A percentile compares a stretch with the other conserved stretches of the same genome.
Conservation (phyloP, 2,888 invertebrate genomes). For the Odontomyia ornata region DNA sequence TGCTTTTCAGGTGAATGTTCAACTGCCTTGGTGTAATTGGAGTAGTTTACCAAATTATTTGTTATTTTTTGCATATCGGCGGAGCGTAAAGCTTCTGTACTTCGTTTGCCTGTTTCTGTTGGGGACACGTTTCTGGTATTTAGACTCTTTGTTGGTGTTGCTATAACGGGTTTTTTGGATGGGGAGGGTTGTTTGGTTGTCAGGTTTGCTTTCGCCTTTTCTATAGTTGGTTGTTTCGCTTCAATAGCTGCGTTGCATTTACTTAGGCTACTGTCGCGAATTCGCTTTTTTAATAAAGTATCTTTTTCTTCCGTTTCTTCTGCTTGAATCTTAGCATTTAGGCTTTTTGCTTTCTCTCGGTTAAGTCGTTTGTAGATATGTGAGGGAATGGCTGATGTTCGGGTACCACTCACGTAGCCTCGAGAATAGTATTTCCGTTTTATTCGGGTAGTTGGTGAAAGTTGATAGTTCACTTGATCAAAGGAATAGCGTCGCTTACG, state of each 20-base stretch:
- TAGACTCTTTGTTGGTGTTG: too few relatives aligned
- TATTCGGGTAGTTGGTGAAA: neutral
- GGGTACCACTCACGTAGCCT: slow-evolving; percentile 8
- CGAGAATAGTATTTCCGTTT: slow-evolving; percentile 23
- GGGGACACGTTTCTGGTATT: too few relatives aligned
- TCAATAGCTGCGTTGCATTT: neutral
- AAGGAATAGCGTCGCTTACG: slow-evolving; percentile 59
- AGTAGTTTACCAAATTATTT: too few relatives aligned
- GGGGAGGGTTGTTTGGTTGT: too few relatives aligned
- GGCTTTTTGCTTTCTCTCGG: neutral
- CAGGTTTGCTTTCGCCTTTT: neutral
- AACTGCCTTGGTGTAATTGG: too few relatives aligned
- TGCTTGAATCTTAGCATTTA: neutral
- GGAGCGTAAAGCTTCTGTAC: too few relatives aligned
- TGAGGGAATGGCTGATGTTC: neutral
- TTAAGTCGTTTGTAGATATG: neutral
- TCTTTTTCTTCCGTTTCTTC: neutral
- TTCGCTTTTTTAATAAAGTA: neutral
- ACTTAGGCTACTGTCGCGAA: neutral
- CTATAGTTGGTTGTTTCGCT: neutral
- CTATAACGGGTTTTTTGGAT: too few relatives aligned
- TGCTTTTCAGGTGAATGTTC: too few relatives aligned
- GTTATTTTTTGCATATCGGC: too few relatives aligned
- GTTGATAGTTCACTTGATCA: slow-evolving; percentile 54
- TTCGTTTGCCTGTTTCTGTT: too few relatives aligned